Base-by-base conservation (phyloP, 2,113 vertebrate genomes). In the Orthochromis malagaraziensis region DNA sequence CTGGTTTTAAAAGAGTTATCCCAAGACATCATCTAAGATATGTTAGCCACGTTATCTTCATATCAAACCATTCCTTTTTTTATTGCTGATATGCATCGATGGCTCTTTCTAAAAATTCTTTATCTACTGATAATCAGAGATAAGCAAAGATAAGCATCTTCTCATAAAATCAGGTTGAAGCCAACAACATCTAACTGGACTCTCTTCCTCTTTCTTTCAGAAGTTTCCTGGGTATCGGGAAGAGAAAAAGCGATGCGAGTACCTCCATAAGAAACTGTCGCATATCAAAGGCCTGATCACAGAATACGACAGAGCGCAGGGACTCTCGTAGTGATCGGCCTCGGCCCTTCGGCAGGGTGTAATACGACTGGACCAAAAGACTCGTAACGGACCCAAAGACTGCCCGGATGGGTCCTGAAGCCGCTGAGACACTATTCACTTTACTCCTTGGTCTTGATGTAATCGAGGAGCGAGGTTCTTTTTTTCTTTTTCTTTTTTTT, bases 251-350 rank as follows among this genome's bases (percentile, higher is more conserved):
- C 95, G 92, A 45, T 98, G 97, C 80, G 96, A 98, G 84, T 97
- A 97, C 91, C 96, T 98, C 83, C 97, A 97, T 84, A 95, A 96
- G 91, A 98, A 98, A 95, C 90, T 98, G 82, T 97, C 97, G 2
- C 97, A 97, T 95, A 98, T 97, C 95, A 98, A 98, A 96, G 91
- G 87, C 80, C 95, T 96, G 88, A 97, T 98, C 88, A 89, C 97
- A 79, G 96, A 97, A 84, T 98, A 97, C 70, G 97, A 98, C 94
- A 96, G 88, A 79, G 94, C 95, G 11, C 96, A 96, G 65, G 89
- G 84, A 12, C 91, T 93, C 12, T 94, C 94, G n/a, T 96, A 95
- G 92, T 90, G n/a, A 83, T 60, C 11, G 73, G 87, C 70, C 58
- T 84, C 65, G 12, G 3, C 88, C 82, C 87, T 38, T 81, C 57